Evolutionary conservation across 2,113 vertebrate genomes (phyloP).

Genomic region (Gymnarchus niloticus): DNA sequence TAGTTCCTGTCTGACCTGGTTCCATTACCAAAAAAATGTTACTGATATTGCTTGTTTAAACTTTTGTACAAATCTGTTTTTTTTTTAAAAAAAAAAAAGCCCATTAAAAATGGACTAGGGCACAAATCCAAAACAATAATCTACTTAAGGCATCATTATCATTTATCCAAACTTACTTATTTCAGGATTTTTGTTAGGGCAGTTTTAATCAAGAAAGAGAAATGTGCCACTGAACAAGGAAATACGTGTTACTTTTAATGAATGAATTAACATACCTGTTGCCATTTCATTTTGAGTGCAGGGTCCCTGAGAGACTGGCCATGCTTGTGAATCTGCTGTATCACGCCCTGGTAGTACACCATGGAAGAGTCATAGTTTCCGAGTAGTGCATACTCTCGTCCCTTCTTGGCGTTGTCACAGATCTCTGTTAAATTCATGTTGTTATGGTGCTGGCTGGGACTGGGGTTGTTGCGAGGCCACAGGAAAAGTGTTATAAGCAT

Average conservation of each 20-base stretch:
- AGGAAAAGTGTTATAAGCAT: background rate
- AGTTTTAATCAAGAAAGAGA: background rate
- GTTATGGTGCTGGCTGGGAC: slow-evolving; percentile 23
- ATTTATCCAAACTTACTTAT: background rate
- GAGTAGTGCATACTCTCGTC: slow-evolving; percentile 89
- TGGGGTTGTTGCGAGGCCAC: background rate
- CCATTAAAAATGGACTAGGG: background rate
- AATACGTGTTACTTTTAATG: background rate
- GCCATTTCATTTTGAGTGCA: slow-evolving; percentile 83
- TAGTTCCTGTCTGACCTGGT: slow-evolving; percentile 83
- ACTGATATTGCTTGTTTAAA: background rate
- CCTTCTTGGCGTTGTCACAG: slow-evolving; percentile 93
- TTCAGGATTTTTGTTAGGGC: background rate
- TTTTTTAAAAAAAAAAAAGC: background rate
- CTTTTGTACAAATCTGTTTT: background rate
- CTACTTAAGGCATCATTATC: no score
- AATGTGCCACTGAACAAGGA: background rate
- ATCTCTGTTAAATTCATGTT: slow-evolving; percentile 92
- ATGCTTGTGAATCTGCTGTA: slow-evolving; percentile 92
- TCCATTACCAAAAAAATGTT: slow-evolving; percentile 31
- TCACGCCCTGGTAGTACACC: slow-evolving; percentile 94
- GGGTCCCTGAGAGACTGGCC: slow-evolving; percentile 83
- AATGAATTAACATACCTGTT: slow-evolving; percentile 68
- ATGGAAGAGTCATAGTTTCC: slow-evolving; percentile 95
- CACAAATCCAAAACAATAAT: background rate